Evolutionary conservation across 1,140 invertebrate species (phyloP).

Genomic region (Geopemphigus sp.): DNA sequence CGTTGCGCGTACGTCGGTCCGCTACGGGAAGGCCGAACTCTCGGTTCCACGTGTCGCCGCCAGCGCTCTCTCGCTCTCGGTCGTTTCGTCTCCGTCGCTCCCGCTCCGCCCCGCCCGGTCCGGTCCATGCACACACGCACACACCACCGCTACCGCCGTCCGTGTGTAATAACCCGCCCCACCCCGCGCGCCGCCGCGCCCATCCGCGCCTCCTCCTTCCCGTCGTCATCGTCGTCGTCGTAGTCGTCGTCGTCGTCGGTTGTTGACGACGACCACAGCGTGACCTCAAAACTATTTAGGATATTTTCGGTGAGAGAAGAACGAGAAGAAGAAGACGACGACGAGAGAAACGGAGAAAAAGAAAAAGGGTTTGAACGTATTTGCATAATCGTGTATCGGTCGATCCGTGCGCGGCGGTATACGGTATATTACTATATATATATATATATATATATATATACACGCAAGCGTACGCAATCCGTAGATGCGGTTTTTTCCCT

Average conservation of each 20-base stretch:
- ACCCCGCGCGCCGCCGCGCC: slow-evolving; percentile 12
- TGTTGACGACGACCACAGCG: slow-evolving; percentile 34
- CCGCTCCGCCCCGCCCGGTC: neutral
- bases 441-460: too few relatives aligned
- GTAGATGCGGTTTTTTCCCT: neutral
- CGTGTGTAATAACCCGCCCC: slow-evolving; percentile 41
- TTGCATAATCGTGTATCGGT: slow-evolving; percentile 45
- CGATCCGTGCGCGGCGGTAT: too few relatives aligned
- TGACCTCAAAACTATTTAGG: slow-evolving; percentile 49
- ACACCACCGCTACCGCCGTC: slow-evolving; percentile 5
- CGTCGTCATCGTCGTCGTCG: neutral
- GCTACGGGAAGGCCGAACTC: slow-evolving; percentile 41
- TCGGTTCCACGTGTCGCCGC: slow-evolving; percentile 44
- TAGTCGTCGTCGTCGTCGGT: neutral
- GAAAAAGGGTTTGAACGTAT: slow-evolving; percentile 45
- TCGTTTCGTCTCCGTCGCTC: slow-evolving; percentile 17
- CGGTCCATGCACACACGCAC: too few relatives aligned
- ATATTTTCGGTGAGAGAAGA: slow-evolving; percentile 43
- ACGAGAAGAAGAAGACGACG: neutral
- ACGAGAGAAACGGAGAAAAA: neutral
- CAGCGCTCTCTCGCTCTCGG: slow-evolving; percentile 32
- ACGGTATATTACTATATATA: too few relatives aligned
- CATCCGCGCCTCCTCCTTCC: neutral
- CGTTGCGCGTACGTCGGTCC: slow-evolving; percentile 26
- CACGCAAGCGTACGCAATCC: too few relatives aligned